phyloP scores from a whole-genome alignment of 2,888 invertebrate species.

The Tholera decimalis region DNA sequence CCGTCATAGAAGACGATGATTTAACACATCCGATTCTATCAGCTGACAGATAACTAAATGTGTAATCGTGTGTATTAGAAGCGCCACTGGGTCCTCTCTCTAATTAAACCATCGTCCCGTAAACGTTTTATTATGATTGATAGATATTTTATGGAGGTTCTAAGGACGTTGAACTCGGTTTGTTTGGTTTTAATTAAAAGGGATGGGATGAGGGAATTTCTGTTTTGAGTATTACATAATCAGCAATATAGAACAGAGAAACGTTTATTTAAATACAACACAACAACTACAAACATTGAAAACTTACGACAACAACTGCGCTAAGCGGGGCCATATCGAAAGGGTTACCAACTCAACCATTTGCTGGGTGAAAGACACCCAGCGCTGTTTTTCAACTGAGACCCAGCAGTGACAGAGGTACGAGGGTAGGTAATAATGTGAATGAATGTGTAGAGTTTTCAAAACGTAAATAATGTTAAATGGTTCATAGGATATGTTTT shows the following conservation, averaged over 20 bases:
- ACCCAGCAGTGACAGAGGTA: too few species aligned
- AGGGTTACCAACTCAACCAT: too few species aligned
- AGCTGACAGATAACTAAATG: conserved; percentile 54
- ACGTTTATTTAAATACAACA: too few species aligned
- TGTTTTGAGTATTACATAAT: conserved; percentile 9
- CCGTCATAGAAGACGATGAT: conserved; percentile 42
- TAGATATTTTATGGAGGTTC: conserved; percentile 61
- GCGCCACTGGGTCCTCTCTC: conserved; percentile 46
- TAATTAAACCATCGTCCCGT: conserved; percentile 57
- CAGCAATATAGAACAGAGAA: neutral
- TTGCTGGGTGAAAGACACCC: too few species aligned
- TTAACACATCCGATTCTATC: conserved; percentile 56
- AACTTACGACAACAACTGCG: too few species aligned
- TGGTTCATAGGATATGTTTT: too few species aligned
- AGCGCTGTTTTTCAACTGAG: too few species aligned
- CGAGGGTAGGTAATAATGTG: too few species aligned
- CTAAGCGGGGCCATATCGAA: too few species aligned
- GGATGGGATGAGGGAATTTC: neutral
- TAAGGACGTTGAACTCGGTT: conserved; percentile 44
- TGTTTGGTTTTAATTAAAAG: conserved; percentile 35
- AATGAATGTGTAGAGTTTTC: too few species aligned
- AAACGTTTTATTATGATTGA: conserved; percentile 69
- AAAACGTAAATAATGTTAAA: too few species aligned
- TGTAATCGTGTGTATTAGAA: conserved; percentile 57
- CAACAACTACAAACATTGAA: too few species aligned